These are phyloP conservation scores for Therioaphis trifolii DNA, from an alignment of 2,888 invertebrate genomes.

Conservation along the genomic window DNA sequence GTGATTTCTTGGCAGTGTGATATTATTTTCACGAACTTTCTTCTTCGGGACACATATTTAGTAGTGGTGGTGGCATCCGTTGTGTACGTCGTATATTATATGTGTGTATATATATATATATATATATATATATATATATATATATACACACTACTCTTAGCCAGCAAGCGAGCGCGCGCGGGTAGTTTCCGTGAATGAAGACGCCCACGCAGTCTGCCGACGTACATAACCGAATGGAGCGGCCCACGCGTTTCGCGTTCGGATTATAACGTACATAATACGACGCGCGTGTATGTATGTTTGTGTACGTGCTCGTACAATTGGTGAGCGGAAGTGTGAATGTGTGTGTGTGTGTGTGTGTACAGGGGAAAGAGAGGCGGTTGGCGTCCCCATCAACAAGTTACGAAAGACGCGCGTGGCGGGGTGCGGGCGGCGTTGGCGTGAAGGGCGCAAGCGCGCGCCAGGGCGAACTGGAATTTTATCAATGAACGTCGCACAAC, in stretches of 20 bases:
- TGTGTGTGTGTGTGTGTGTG: neutral
- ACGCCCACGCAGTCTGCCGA: slow-evolving; percentile 44
- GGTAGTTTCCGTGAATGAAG: slow-evolving; percentile 49
- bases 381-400: slow-evolving; percentile 57
- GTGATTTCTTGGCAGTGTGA: slow-evolving; percentile 51
- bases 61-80: neutral
- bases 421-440: neutral
- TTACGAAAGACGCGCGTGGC: neutral
- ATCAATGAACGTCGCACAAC: slow-evolving; percentile 37
- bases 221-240: neutral
- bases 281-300: neutral
- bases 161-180: neutral
- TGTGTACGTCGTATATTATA: neutral
- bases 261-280: neutral
- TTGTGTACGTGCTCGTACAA: neutral
- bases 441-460: neutral
- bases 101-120: neutral
- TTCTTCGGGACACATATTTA: slow-evolving; percentile 5
- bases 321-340: neutral
- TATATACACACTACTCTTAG: no score
- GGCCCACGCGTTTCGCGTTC: slow-evolving; percentile 30
- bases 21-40: slow-evolving; percentile 43
- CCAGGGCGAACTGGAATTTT: slow-evolving; percentile 16
- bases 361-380: neutral
- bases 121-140: neutral